phyloP scores from a whole-genome alignment of 2,797 vertebrate species.

The Peromyscus eremicus region DNA sequence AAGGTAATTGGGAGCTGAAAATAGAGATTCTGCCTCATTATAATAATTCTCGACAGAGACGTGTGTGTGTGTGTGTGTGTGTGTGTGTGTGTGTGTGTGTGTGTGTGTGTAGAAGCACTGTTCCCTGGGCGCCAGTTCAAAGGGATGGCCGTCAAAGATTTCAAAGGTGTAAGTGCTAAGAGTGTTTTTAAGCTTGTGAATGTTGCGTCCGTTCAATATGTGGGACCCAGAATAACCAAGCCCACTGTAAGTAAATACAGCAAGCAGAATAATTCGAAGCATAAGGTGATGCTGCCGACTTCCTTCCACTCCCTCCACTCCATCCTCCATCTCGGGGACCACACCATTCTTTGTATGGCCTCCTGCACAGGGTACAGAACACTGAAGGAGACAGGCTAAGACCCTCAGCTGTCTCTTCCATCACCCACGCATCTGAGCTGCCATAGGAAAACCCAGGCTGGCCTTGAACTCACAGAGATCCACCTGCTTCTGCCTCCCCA shows the following conservation, averaged over 20 bases:
- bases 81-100: not conserved
- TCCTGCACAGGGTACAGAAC: not conserved
- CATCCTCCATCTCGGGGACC: not conserved
- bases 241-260: not conserved
- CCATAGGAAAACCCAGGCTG: not conserved
- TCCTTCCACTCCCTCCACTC: not conserved
- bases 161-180: not conserved
- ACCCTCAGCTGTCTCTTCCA: not conserved
- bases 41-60: slow-evolving; percentile 59
- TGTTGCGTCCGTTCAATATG: not conserved
- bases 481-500: not conserved
- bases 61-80: not conserved
- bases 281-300: not conserved
- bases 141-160: slow-evolving; percentile 17
- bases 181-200: slow-evolving; percentile 34
- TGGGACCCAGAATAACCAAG: not conserved
- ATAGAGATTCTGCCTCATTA: slow-evolving; percentile 59
- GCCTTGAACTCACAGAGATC: not conserved
- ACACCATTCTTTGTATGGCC: not conserved
- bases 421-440: not conserved
- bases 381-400: not conserved
- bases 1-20: slow-evolving; percentile 67
- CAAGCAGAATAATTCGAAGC: not conserved
- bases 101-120: slow-evolving; percentile 29
- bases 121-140: slow-evolving; percentile 51